phyloP scores from a whole-genome alignment of 2,888 invertebrate genomes.

The Eudasyphora cyanicolor region DNA sequence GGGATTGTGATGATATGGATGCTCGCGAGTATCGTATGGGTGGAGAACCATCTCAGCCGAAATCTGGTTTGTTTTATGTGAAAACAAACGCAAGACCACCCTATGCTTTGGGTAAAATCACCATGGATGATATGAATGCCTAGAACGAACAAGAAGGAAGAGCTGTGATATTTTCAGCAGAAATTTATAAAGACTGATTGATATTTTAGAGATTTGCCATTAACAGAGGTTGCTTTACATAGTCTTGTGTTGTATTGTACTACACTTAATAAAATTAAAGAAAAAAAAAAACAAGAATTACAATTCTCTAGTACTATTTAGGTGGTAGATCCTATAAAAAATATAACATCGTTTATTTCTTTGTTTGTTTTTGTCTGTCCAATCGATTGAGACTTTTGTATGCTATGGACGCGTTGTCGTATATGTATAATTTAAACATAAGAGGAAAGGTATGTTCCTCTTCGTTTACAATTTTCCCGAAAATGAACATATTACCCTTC shows the following conservation, averaged over 20 bases:
- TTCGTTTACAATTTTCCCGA: too few species aligned
- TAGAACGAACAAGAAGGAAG: not conserved
- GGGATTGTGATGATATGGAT: constrained; percentile 71
- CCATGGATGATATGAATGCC: not conserved
- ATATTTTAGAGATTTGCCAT: not conserved
- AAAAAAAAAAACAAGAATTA: too few species aligned
- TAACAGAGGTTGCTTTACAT: not conserved
- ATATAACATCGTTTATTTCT: too few species aligned
- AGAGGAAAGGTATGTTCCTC: too few species aligned
- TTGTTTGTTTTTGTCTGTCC: too few species aligned
- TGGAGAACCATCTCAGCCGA: constrained; percentile 74
- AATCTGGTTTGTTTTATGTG: constrained; percentile 74
- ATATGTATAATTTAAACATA: too few species aligned
- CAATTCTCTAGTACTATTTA: too few species aligned
- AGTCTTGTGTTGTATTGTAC: not conserved
- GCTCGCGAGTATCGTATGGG: constrained; percentile 70
- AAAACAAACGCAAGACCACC: constrained; percentile 71
- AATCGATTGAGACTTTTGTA: too few species aligned
- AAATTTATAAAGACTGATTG: not conserved
- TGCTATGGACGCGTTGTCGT: too few species aligned
- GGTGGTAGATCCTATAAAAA: too few species aligned
- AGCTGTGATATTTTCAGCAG: not conserved
- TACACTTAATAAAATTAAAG: too few species aligned
- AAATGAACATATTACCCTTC: too few species aligned
- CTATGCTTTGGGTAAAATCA: constrained; percentile 71